Conservation (phyloP, 2,797 vertebrate genomes). For the Lindbergichthys nudifrons region DNA sequence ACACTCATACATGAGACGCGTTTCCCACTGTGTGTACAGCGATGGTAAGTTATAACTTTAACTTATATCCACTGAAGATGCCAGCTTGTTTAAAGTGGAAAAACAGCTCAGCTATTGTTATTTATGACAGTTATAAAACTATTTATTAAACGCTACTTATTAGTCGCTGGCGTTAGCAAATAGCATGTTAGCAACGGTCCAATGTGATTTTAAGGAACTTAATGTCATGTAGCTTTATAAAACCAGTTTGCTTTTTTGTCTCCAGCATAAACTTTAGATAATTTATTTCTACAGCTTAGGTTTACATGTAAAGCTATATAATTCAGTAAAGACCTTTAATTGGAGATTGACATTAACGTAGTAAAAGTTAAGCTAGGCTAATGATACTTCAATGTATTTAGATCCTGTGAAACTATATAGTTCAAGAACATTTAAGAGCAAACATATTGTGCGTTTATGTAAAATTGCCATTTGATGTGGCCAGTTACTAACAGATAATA, state of each 20-base stretch:
- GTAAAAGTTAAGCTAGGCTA: neutral
- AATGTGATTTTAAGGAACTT: neutral
- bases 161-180: constrained; percentile 15
- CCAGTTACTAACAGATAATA: neutral
- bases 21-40: neutral
- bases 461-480: no score
- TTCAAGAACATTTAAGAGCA: neutral
- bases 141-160: neutral
- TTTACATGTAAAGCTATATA: neutral
- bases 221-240: no score
- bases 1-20: neutral
- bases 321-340: neutral
- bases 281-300: neutral
- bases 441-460: neutral
- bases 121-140: neutral
- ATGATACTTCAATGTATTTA: neutral
- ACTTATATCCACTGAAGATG: neutral
- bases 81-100: neutral
- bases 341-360: neutral
- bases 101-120: accelerated
- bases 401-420: neutral
- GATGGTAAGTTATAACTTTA: constrained; percentile 64
- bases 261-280: neutral
- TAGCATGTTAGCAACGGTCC: constrained; percentile 11
- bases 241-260: no score